phyloP scores from a whole-genome alignment of 1,140 invertebrate genomes.

The Drosophila kikkawai region DNA sequence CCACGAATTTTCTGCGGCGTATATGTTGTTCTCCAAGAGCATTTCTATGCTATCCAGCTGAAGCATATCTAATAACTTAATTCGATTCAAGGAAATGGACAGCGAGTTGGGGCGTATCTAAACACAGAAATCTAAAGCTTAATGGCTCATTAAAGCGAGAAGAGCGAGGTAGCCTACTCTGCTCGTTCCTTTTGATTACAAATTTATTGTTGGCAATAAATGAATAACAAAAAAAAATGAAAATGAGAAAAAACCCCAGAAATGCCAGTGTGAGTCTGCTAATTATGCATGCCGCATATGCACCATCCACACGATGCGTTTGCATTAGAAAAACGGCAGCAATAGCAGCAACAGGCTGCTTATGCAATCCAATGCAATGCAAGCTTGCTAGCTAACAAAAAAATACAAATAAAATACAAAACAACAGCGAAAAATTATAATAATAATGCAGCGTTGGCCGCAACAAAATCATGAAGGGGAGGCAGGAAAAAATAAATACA shows the following conservation, averaged over 20 bases:
- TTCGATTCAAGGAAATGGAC: constrained; percentile 75
- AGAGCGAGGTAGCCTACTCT: neutral
- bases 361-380: constrained; percentile 61
- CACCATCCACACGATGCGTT: constrained; percentile 43
- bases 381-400: constrained; percentile 18
- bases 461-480: constrained; percentile 36
- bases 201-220: constrained; percentile 76
- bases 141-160: constrained; percentile 76
- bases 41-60: constrained; percentile 59
- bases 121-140: constrained; percentile 80
- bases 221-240: constrained; percentile 74
- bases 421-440: constrained; percentile 68
- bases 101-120: constrained; percentile 70
- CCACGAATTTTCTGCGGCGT: constrained; percentile 10
- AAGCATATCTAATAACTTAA: constrained; percentile 80
- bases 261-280: constrained; percentile 60
- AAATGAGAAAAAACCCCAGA: constrained; percentile 21
- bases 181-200: constrained; percentile 61
- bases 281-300: constrained; percentile 81
- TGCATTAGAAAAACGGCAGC: constrained; percentile 65
- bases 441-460: constrained; percentile 65
- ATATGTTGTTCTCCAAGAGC: constrained; percentile 20
- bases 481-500: constrained; percentile 54
- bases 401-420: constrained; percentile 58
- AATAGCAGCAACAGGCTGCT: constrained; percentile 75